Base-by-base conservation (phyloP, 2,888 invertebrate species). In the Muscina levida region DNA sequence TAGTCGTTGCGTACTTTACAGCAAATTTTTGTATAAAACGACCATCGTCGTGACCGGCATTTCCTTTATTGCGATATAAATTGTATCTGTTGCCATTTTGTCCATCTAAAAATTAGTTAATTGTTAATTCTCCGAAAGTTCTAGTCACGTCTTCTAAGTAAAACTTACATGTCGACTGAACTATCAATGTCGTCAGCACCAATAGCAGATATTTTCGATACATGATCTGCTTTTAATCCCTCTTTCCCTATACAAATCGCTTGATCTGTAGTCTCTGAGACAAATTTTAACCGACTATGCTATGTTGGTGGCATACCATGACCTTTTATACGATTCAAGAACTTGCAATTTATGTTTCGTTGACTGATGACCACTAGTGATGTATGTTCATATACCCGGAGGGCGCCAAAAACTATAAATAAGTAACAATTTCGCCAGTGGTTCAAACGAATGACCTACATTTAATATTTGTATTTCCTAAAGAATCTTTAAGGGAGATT, bases 91-190 rank as follows among this genome's bases (percentile, higher is more conserved):
- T 24, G 13, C 53, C 24, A 24, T 53, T 4, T 10, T 22, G 53
- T 22, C 53, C 24, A 13, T 53, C 53, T 53, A 11, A 24, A 24
- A 53, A 13, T 24, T 1, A n/a, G n/a, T n/a, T n/a, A n/a, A n/a
- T n/a, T 31, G 8, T 31, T 31, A 31, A 5, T 8, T 31, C 31
- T 44, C 44, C 10, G 4, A 8, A 22, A 53, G 24, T 53, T 24
- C 1, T 31, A 11, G 22, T 46, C 17, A 19, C 44, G 24, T 17
- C 10, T 6, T 24, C 13, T 22, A 1, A 13, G 1, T 51, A n/a
- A n/a, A n/a, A 62, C 62, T 42, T 62, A 62, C 62, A 62, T 42
- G 62, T 39, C 37, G 62, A 19, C 42, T 62, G 62, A 19, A 62
- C 11, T 17, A 42, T 22, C 22, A 62, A 22, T 2, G 62, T 22